Conservation (phyloP, 37 sponge, comb jelly and placozoan genomes). For the Aplysina aerophoba region DNA sequence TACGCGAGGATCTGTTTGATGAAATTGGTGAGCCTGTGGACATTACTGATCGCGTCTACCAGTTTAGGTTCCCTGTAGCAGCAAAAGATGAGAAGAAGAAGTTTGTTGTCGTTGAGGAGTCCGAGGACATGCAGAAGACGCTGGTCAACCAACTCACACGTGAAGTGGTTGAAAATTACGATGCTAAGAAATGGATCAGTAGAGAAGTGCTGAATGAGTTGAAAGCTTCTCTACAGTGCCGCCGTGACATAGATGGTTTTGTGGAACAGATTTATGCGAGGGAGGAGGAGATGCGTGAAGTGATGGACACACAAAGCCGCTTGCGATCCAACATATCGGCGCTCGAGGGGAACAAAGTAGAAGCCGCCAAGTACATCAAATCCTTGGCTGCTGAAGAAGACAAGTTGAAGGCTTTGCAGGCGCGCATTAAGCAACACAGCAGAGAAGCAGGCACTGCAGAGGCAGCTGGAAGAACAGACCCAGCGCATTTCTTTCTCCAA, state of each 20-base stretch:
- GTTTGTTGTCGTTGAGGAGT: slow-evolving; percentile 70
- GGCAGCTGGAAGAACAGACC: slow-evolving; percentile 10
- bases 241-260: neutral
- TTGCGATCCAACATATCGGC: slow-evolving; percentile 75
- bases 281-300: slow-evolving; percentile 80
- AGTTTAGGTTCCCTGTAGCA: slow-evolving; percentile 80
- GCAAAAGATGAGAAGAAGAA: slow-evolving; percentile 77
- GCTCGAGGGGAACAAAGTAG: slow-evolving; percentile 63
- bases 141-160: slow-evolving; percentile 27
- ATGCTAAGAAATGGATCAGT: slow-evolving; percentile 36
- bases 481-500: slow-evolving; percentile 40
- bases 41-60: slow-evolving; percentile 89
- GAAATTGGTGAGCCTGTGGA: slow-evolving; percentile 94
- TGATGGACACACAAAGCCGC: slow-evolving; percentile 59
- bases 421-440: slow-evolving; percentile 56
- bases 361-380: slow-evolving; percentile 81
- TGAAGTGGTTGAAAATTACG: slow-evolving; percentile 36
- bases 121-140: slow-evolving; percentile 36
- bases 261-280: slow-evolving; percentile 56
- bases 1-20: slow-evolving; percentile 57
- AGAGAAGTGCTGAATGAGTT: neutral
- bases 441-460: slow-evolving; percentile 52
- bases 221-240: neutral
- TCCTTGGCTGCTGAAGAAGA: slow-evolving; percentile 79
- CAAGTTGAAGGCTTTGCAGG: slow-evolving; percentile 59